Percentiles rank a stretch among this genome's conserved stretches.
Conservation (phyloP, 2,888 invertebrate genomes). For the Sinopyrophorus schimmeli region DNA sequence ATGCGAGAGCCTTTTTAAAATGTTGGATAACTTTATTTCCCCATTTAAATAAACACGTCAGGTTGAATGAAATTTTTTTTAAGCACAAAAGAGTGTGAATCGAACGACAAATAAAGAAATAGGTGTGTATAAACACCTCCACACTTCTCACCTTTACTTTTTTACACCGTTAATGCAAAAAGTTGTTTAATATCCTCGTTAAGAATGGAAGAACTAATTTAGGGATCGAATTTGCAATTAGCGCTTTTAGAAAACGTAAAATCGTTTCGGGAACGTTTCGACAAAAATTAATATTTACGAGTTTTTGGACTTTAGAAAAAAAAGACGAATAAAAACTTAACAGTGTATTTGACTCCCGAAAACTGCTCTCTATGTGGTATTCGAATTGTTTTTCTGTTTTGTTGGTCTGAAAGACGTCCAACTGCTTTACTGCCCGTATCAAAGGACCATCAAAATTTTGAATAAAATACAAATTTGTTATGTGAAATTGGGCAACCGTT, state of each 20-base stretch:
- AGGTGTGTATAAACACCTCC: constrained; percentile 24
- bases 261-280: too few species aligned
- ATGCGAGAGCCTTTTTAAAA: too few species aligned
- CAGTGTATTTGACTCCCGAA: constrained; percentile 19
- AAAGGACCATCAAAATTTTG: constrained; percentile 49
- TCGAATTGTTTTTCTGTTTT: constrained; percentile 35
- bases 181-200: neutral
- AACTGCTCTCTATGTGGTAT: constrained; percentile 19
- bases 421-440: constrained; percentile 45
- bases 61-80: constrained; percentile 18
- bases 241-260: neutral
- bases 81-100: constrained; percentile 26
- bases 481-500: constrained; percentile 42
- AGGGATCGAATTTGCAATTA: too few species aligned
- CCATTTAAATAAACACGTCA: constrained; percentile 23
- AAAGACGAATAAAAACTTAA: too few species aligned
- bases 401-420: constrained; percentile 42
- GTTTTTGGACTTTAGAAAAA: too few species aligned
- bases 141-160: constrained; percentile 25
- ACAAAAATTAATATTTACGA: too few species aligned
- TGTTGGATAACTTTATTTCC: too few species aligned
- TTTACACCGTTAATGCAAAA: constrained; percentile 20
- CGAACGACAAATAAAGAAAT: constrained; percentile 28
- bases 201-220: too few species aligned
- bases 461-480: constrained; percentile 52